Evolutionary conservation across 2,797 vertebrate genomes (phyloP).

Genomic region (Lycodopsis pacificus): DNA sequence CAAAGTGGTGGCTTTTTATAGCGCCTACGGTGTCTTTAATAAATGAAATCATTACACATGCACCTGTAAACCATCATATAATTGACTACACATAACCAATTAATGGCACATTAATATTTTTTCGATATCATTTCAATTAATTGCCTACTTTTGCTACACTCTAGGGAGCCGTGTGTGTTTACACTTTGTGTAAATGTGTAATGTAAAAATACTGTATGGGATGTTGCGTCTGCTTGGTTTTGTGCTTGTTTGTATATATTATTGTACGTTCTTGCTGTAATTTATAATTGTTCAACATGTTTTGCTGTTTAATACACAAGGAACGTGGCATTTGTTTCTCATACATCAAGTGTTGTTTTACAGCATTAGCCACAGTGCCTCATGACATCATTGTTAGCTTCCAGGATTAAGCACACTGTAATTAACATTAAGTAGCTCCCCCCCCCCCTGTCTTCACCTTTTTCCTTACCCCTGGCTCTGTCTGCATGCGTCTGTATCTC

Average conservation of each 20-base stretch:
- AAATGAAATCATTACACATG: constrained; percentile 31
- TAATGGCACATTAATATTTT: constrained; percentile 9
- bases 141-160: constrained; percentile 18
- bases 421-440: constrained; percentile 67
- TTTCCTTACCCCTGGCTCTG: constrained; percentile 44
- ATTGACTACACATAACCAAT: constrained; percentile 7
- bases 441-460: constrained; percentile 34
- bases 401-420: constrained; percentile 61
- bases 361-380: constrained; percentile 44
- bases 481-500: constrained; percentile 54
- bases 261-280: background rate
- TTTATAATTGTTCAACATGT: background rate
- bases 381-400: constrained; percentile 66
- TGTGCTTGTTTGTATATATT: background rate
- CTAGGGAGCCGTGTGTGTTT: background rate
- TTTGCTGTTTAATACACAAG: constrained; percentile 15
- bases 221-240: background rate
- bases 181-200: background rate
- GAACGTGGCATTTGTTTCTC: constrained; percentile 23
- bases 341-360: constrained; percentile 56
- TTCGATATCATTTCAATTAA: constrained; percentile 15
- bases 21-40: constrained; percentile 18
- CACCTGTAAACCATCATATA: constrained; percentile 36
- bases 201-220: background rate
- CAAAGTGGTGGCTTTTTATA: constrained; percentile 1